Evolutionary conservation across 1,140 invertebrate species (phyloP).

Genomic region (Scylla paramamosain): DNA sequence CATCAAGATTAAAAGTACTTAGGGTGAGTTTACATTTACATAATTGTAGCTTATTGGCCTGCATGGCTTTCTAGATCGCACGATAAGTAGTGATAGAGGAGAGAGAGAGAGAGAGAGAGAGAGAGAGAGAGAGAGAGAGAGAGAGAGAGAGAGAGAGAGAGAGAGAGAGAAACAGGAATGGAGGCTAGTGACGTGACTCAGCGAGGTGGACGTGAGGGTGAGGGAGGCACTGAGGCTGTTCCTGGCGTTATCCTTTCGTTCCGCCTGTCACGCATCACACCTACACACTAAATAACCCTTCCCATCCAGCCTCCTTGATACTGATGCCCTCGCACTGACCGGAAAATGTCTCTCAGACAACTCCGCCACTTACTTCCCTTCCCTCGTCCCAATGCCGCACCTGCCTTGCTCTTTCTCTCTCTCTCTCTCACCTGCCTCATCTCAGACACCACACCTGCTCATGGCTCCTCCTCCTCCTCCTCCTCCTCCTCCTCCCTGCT

Average conservation of each 20-base stretch:
- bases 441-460: background rate
- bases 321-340: background rate
- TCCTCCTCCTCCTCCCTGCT: no score
- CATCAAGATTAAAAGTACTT: no score
- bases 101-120: background rate
- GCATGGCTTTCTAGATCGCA: no score
- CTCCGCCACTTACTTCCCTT: background rate
- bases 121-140: background rate
- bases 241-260: background rate
- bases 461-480: no score
- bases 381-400: background rate
- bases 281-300: background rate
- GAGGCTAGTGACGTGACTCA: background rate
- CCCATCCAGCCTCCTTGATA: background rate
- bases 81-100: no score
- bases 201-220: background rate
- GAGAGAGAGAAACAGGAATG: no score
- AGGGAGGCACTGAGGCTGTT: background rate
- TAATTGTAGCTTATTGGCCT: no score
- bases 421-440: background rate
- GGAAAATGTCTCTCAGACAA: background rate
- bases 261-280: conserved; percentile 5
- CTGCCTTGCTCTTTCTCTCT: background rate
- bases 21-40: no score
- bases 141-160: background rate